Percentiles rank a stretch among this genome's conserved stretches.
Conservation (phyloP, 2,888 invertebrate species). For the Euplexia lucipara region DNA sequence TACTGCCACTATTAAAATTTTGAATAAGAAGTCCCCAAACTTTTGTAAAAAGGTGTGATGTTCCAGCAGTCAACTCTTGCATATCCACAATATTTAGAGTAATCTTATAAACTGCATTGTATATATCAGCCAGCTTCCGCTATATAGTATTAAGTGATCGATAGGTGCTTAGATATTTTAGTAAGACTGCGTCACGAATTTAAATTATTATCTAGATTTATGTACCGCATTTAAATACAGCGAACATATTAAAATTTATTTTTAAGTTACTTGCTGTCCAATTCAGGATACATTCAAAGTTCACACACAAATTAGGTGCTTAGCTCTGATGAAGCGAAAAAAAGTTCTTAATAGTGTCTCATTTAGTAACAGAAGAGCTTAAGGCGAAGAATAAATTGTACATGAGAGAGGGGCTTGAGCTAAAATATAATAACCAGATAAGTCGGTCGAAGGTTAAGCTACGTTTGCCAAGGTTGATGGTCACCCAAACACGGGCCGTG, state of each 20-base stretch:
- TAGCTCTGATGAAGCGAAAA: no score
- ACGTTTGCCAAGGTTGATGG: no score
- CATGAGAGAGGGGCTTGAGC: no score
- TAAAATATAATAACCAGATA: no score
- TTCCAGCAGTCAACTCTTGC: conserved; percentile 17
- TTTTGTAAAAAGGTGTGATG: conserved; percentile 9
- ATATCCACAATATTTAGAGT: conserved; percentile 44
- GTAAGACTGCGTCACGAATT: conserved; percentile 89
- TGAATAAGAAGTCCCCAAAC: neutral
- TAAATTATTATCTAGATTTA: conserved; percentile 78
- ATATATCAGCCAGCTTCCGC: conserved; percentile 66
- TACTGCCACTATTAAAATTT: no score
- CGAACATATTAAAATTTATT: conserved; percentile 24
- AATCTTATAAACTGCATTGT: conserved; percentile 56
- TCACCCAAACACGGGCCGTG: no score
- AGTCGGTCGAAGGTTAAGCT: no score
- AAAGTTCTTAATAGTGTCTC: no score
- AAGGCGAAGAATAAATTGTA: no score
- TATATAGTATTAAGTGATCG: conserved; percentile 69
- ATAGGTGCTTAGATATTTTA: conserved; percentile 86
- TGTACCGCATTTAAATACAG: conserved; percentile 55
- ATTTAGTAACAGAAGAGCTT: no score
- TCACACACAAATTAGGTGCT: conserved; percentile 1
- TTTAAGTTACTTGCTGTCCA: conserved; percentile 22
- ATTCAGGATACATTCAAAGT: neutral